phyloP scores from a whole-genome alignment of 2,797 vertebrate species.

The Lutjanus argentimaculatus region DNA sequence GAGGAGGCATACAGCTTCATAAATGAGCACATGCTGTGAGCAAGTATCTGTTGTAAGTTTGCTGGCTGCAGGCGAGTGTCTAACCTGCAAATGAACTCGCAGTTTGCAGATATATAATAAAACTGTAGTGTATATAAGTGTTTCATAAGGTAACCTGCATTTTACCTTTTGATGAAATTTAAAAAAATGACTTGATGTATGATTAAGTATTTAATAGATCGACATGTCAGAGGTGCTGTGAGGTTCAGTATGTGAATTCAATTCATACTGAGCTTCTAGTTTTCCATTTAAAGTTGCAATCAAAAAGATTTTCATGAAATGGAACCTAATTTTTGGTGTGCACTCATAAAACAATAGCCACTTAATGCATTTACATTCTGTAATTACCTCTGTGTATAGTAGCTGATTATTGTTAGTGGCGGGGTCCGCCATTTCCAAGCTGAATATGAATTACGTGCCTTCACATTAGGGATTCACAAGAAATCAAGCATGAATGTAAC shows the following conservation, averaged over 20 bases:
- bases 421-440: not conserved
- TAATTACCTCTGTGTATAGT: not conserved
- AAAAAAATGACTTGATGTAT: not conserved
- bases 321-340: not conserved
- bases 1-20: constrained; percentile 40
- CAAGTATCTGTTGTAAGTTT: constrained; percentile 37
- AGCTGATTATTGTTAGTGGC: not conserved
- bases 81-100: constrained; percentile 69
- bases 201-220: constrained; percentile 35
- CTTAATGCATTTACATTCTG: not conserved
- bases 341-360: not conserved
- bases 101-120: no score
- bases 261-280: not conserved
- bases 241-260: not conserved
- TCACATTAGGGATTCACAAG: not conserved
- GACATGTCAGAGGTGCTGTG: not conserved
- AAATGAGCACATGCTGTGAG: constrained; percentile 57
- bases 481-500: no score
- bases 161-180: constrained; percentile 19
- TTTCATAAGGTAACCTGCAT: constrained; percentile 22
- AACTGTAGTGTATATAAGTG: not conserved
- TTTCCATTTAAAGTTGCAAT: not conserved
- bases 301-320: not conserved
- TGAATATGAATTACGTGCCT: not conserved
- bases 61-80: constrained; percentile 51